Evolutionary conservation across 2,797 vertebrate genomes (phyloP), one percentile per base, ranked within the genome.

Genomic region (Brotula barbata): DNA sequence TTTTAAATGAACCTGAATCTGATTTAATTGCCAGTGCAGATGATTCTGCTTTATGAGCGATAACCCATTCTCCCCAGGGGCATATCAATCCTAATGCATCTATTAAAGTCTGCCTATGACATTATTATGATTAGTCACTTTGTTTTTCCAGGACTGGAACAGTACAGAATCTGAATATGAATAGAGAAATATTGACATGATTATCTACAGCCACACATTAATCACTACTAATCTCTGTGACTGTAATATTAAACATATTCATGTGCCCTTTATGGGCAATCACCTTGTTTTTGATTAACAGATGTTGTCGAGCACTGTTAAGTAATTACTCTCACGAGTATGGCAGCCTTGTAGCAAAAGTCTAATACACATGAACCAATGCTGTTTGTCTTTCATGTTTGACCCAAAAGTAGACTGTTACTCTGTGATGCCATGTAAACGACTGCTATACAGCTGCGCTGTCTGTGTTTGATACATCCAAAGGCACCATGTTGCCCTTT

Each of bases 41-140:
- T 82, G 75, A 89, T 85, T 89, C 64, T 78, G 71, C 85, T 89
- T 87, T 88, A 88, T 89, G 87, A 89, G 85, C 80, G 89, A 89
- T 89, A 88, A 87, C 81, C 90, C 82, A 67, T 85, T 90, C 88
- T 82, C 84, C 85, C 84, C 77, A 65, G 79, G 84, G 85, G 72
- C 76, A 83, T 84, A 88, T 88, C 85, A 85, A 81, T 86, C 75
- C 81, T 86, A 89, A 89, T 88, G 82, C 81, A 83, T 85, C 83
- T 79, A 85, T 88, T 90, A 90, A 87, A 87, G 77, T 85, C 87
- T 82, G 77, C 61, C 77, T 76, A 52, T 83, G 83, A 86, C 85
- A 85, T 85, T 84, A 81, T 88, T 84, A 80, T 85, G 85, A 90
- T 89, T 85, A 85, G 87, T 84, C 83, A 78, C 81, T 88, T 87